A percentile compares a stretch with the other conserved stretches of the same genome.
These are phyloP conservation scores for Stichopus horrens DNA, from an alignment of 53 echinoderm and acorn worm genomes.

Conservation along the genomic window DNA sequence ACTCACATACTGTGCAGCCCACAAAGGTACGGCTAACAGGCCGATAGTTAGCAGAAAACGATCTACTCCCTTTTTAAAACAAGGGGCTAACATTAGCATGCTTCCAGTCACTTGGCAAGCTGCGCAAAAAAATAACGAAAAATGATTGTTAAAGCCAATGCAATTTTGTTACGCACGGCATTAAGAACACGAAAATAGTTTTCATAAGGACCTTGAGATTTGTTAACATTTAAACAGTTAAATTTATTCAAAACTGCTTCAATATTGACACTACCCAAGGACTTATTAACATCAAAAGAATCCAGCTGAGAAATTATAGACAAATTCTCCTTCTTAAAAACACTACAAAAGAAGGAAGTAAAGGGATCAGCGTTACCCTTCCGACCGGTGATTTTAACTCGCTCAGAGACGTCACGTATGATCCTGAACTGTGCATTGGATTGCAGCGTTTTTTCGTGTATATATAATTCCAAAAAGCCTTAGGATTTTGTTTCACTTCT, in stretches of 20 bases:
- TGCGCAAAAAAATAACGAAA: not conserved
- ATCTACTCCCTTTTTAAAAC: constrained; percentile 33
- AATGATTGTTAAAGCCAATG: not conserved
- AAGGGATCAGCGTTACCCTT: constrained; percentile 6
- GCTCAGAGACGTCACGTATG: too few species aligned
- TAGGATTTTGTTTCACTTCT: constrained; percentile 13
- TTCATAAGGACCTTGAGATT: constrained; percentile 12
- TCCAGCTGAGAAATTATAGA: not conserved
- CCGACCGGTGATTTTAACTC: not conserved
- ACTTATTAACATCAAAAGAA: not conserved
- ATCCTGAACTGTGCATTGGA: not conserved
- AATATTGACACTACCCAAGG: too few species aligned
- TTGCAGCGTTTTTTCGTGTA: not conserved
- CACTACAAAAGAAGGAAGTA: constrained; percentile 36
- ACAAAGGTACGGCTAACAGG: constrained; percentile 29
- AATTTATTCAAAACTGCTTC: not conserved
- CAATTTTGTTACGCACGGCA: not conserved
- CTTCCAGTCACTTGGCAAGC: constrained; percentile 29
- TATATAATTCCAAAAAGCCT: not conserved
- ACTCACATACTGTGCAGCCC: constrained; percentile 1
- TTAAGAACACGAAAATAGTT: not conserved
- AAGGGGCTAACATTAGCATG: constrained; percentile 2
- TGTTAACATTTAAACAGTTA: not conserved
- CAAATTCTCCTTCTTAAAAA: constrained; percentile 38
- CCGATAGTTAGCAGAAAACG: constrained; percentile 17